Conservation (phyloP, 2,113 vertebrate species). For the Hippocampus zosterae region DNA sequence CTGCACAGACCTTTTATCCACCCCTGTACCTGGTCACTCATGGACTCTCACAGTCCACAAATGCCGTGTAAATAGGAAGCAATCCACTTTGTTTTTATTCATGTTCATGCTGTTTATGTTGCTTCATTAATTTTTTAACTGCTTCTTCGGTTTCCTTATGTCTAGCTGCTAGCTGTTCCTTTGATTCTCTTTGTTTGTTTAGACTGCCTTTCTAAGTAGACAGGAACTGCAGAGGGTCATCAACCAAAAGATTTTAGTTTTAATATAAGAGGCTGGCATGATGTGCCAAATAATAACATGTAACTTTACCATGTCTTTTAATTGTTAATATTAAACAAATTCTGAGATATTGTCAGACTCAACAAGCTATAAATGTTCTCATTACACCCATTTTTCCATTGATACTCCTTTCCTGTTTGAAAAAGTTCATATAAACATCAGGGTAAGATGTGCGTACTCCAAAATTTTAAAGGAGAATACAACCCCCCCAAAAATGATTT, state of each 20-base stretch:
- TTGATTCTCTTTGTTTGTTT: constrained; percentile 53
- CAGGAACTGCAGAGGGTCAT: constrained; percentile 40
- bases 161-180: constrained; percentile 54
- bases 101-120: constrained; percentile 53
- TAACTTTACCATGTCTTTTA: not conserved
- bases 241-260: constrained; percentile 12
- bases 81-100: constrained; percentile 56
- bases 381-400: not conserved
- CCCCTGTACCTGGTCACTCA: constrained; percentile 47
- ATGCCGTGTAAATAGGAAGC: constrained; percentile 29
- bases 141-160: constrained; percentile 76
- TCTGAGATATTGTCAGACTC: not conserved
- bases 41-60: constrained; percentile 11
- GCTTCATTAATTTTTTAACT: constrained; percentile 82
- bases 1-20: constrained; percentile 31
- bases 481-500: too few relatives aligned
- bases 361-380: not conserved
- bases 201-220: constrained; percentile 28
- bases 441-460: not conserved
- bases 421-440: not conserved
- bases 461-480: too few relatives aligned
- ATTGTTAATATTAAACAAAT: not conserved
- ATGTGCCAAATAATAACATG: not conserved
- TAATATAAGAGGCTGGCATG: not conserved
- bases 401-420: not conserved